These are phyloP conservation scores for Falcunculus frontatus DNA, from an alignment of 2,113 vertebrate genomes.

Conservation along the genomic window DNA sequence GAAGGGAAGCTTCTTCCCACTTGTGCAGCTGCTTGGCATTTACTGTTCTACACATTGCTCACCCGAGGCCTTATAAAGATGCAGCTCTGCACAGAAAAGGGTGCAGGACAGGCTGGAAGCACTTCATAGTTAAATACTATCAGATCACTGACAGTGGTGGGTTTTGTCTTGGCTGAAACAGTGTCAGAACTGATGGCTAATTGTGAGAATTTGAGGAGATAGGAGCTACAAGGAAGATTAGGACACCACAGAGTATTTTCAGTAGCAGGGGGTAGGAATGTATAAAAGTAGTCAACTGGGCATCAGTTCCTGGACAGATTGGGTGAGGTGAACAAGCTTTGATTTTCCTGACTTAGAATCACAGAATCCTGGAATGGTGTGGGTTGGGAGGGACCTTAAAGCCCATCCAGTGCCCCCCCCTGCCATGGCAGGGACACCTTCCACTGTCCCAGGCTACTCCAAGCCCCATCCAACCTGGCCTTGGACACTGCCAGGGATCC, in stretches of 20 bases:
- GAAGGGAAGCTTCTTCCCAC: background rate
- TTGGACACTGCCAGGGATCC: background rate
- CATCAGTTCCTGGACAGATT: background rate
- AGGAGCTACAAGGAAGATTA: background rate
- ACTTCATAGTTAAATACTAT: background rate
- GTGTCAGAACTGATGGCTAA: background rate
- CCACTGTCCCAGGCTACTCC: fast-evolving
- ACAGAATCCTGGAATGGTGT: background rate
- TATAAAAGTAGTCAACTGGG: background rate
- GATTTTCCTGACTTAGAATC: background rate
- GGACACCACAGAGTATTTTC: background rate
- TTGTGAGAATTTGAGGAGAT: background rate
- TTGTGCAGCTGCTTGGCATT: background rate
- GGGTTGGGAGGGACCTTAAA: background rate
- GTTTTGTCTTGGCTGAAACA: background rate
- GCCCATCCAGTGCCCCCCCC: fast-evolving
- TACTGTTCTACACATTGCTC: background rate
- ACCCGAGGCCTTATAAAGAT: background rate
- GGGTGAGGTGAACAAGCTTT: background rate
- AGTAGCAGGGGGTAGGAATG: background rate
- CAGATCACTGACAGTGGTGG: background rate
- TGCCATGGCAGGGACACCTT: background rate
- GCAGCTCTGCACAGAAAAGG: background rate
- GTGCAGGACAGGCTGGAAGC: background rate
- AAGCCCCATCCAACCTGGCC: background rate